Base-by-base conservation (phyloP, 2,888 invertebrate genomes). In the Omphaloscelis lunosa region DNA sequence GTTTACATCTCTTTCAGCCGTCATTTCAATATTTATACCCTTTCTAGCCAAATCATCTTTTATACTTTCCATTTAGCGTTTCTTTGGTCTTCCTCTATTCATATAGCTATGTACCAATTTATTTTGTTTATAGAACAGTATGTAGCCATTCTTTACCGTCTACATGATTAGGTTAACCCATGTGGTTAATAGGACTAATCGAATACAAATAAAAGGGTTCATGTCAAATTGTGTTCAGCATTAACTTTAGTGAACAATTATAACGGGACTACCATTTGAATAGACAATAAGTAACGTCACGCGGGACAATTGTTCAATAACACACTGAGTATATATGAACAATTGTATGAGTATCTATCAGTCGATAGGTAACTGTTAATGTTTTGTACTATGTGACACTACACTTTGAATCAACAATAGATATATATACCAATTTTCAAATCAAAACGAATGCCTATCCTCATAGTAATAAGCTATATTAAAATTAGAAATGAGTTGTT, bases 281-380 rank as follows among this genome's bases (percentile, higher is more conserved):
- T 34, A 73, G 34, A 79, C 68, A 81, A 77, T 68, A 63, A n/a
- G 15, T 15, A 6, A 61, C 27, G 74, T 63, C 53, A 81, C 51
- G 51, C 34, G 61, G 84, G 68, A 82, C 65, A 69, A 59, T 39
- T 53, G 39, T 77, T 61, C 20, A 63, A 80, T 20, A 68, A 53
- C 59, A 53, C n/a, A 68, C 56, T 34, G 34, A 34, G 34, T 34
- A 34, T 27, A 12, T 59, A 56, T 53, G 17, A n/a, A 65, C 63
- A 67, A 65, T 51, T 68, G 56, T 27, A 66, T n/a, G 23, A 58
- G 20, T 61, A n/a, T 79, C 12, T 27, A 48, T 72, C 48, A 27
- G 27, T 68, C 63, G 51, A 61, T 69, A 63, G 34, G 27, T 69
- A 69, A 83, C 79, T 70, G 65, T 79, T 79, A 79, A 69, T 65